Evolutionary conservation across 2,113 vertebrate species (phyloP), one percentile per base, ranked within the genome.

Genomic region (Pterocles gutturalis): DNA sequence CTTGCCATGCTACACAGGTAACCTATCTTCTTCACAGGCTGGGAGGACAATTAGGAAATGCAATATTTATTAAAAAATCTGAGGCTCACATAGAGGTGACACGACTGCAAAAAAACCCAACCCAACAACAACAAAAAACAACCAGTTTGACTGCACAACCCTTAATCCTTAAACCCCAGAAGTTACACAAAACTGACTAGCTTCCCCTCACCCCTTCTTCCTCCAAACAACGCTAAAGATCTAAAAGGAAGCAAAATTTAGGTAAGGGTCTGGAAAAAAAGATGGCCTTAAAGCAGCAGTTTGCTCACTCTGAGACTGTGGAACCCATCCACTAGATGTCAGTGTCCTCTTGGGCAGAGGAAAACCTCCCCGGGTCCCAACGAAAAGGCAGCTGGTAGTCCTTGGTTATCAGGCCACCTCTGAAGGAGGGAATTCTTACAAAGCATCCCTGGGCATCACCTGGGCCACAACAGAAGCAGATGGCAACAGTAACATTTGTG

Each of bases 321-420:
- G 90, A 67, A 64, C 93, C 94, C 91, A 82, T 67, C 96, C 96
- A 94, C 96, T 97, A 97, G 96, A 71, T 97, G 96, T 96, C 96
- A 96, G 96, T 96, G 81, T 97, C 65, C 84, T 91, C 96, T 67
- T 31, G 89, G 93, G 83, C 81, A 93, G 73, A 34, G 43, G 22
- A 77, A 80, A 93, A 48, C 54, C 38, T 22, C 1, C 33, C 24
- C 17, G 33, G 54, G 7, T n/a, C 49, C 54, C 67, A 53, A 11
- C 0, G 1, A 29, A 48, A 53, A 78, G 1, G 2, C 36, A 55
- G 67, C 61, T 53, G 36, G 19, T 2, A 49, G 24, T 7, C 87
- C 62, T 54, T 49, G 36, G 49, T 51, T 46, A 60, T 17, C 46
- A n/a, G 51, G 25, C 24, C 89, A 73, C 20, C 13, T 9, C 11